Conservation (phyloP, 2,113 vertebrate species). For the Dicrurus megarhynchus region DNA sequence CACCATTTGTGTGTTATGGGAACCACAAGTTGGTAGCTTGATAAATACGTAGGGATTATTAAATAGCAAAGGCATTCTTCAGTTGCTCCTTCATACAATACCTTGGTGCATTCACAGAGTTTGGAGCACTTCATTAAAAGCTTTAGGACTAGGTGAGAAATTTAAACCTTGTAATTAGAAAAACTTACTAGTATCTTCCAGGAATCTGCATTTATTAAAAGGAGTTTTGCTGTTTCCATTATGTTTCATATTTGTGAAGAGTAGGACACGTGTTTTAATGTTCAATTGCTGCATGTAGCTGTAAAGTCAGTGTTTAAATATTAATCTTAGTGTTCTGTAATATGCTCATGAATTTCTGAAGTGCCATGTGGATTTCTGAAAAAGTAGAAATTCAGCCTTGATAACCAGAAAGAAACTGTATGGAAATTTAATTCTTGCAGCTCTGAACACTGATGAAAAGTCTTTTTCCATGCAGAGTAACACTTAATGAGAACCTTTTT, state of each 20-base stretch:
- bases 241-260: neutral
- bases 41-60: neutral
- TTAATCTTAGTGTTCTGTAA: neutral
- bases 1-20: neutral
- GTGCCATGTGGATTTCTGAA: neutral
- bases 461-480: neutral
- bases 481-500: neutral
- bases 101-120: neutral
- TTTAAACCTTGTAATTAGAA: neutral
- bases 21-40: neutral
- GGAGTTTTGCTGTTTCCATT: neutral
- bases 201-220: neutral
- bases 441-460: neutral
- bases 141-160: neutral
- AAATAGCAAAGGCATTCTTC: neutral
- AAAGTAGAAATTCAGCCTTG: neutral
- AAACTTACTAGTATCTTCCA: neutral
- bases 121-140: neutral
- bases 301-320: neutral
- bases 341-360: neutral
- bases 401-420: neutral
- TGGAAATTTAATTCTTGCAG: neutral
- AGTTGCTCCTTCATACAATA: neutral
- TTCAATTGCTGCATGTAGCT: neutral
- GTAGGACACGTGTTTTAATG: neutral